A percentile compares a stretch with the other conserved stretches of the same genome.
These are phyloP conservation scores for Polyommatus icarus DNA, from an alignment of 2,888 invertebrate genomes.

Conservation along the genomic window DNA sequence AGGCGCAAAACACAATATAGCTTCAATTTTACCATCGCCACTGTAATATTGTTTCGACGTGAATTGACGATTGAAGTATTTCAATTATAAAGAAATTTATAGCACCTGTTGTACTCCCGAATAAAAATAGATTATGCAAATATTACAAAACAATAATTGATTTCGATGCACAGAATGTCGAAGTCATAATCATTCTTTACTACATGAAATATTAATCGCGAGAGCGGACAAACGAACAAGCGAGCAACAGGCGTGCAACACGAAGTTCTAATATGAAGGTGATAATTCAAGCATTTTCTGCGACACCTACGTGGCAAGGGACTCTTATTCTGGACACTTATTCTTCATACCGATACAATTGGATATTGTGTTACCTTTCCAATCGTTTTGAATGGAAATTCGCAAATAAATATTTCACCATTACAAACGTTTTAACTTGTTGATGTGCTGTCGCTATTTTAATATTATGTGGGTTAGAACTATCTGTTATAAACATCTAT, in stretches of 20 bases:
- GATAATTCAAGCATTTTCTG: slow-evolving; percentile 71
- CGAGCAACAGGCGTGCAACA: slow-evolving; percentile 58
- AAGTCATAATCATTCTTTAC: slow-evolving; percentile 44
- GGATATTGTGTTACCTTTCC: background rate
- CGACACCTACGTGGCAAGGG: slow-evolving; percentile 65
- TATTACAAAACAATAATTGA: slow-evolving; percentile 5
- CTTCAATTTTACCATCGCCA: background rate
- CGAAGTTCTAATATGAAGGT: slow-evolving; percentile 67
- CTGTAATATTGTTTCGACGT: background rate
- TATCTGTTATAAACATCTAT: too few species aligned
- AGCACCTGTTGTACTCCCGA: background rate
- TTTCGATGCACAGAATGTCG: slow-evolving; percentile 26
- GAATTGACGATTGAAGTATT: background rate
- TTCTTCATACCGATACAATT: slow-evolving; percentile 48
- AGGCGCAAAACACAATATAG: background rate
- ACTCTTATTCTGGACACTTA: slow-evolving; percentile 57
- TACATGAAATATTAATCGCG: slow-evolving; percentile 66
- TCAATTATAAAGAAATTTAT: background rate
- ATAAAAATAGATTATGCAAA: slow-evolving; percentile 20
- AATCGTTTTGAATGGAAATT: background rate
- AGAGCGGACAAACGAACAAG: slow-evolving; percentile 59
- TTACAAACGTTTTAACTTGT: background rate
- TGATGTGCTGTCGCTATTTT: too few species aligned
- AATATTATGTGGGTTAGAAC: too few species aligned
- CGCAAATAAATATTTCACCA: background rate